These are phyloP conservation scores for Epinephelus malabaricus DNA, from an alignment of 2,797 vertebrate genomes.

Conservation along the genomic window DNA sequence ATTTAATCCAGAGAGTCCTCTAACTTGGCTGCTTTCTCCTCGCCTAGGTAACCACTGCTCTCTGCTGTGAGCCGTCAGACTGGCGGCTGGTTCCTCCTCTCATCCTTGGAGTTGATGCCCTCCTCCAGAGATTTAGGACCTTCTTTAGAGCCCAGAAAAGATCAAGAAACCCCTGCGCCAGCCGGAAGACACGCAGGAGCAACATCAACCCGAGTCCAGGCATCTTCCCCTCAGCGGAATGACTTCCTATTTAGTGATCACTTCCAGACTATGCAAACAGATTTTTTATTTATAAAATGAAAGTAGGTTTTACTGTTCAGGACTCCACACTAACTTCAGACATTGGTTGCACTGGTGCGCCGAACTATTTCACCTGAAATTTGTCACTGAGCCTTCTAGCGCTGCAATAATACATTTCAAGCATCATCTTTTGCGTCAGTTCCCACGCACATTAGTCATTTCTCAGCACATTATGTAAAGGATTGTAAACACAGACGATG, in stretches of 20 bases:
- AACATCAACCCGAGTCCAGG: constrained; percentile 11
- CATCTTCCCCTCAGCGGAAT: constrained; percentile 22
- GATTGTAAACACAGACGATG: too few species aligned
- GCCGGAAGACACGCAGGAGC: constrained; percentile 3
- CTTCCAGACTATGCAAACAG: constrained; percentile 82
- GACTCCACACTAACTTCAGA: too few species aligned
- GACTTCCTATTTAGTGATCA: constrained; percentile 67
- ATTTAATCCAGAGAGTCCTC: neutral
- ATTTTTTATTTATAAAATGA: constrained; percentile 66
- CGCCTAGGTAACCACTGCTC: constrained; percentile 70
- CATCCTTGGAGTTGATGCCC: constrained; percentile 26
- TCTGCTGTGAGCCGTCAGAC: constrained; percentile 10
- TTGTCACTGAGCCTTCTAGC: too few species aligned
- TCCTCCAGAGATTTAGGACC: constrained; percentile 50
- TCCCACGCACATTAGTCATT: too few species aligned
- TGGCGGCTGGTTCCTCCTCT: constrained; percentile 40
- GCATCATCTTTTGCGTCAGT: too few species aligned
- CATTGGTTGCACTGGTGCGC: too few species aligned
- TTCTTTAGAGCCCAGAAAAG: constrained; percentile 35
- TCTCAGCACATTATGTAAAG: too few species aligned
- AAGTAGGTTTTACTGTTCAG: constrained; percentile 52
- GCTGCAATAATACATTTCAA: too few species aligned
- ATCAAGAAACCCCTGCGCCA: neutral
- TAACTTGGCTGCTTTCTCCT: constrained; percentile 23
- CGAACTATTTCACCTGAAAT: too few species aligned